Evolutionary conservation across 2,888 invertebrate species (phyloP).

Genomic region (Lasius fuliginosus): DNA sequence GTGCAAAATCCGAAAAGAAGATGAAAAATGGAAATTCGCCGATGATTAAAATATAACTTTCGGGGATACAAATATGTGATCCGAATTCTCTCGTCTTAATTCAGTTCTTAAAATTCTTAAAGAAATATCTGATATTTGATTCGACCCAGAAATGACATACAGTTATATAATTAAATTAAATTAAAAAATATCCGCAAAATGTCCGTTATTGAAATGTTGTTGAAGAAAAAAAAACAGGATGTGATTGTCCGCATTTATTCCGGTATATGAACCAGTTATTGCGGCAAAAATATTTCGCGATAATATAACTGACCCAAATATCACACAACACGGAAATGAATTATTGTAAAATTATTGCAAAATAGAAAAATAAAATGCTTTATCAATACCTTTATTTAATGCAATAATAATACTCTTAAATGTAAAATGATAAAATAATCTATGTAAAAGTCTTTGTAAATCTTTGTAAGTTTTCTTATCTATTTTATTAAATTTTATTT

Average conservation of each 20-base stretch:
- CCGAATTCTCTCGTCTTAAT: conserved; percentile 1
- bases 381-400: not conserved
- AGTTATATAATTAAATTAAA: not conserved
- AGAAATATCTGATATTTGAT: conserved; percentile 28
- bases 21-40: conserved; percentile 28
- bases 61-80: conserved; percentile 8
- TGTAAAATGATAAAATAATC: not conserved
- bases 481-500: not conserved
- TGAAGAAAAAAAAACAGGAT: conserved; percentile 29
- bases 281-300: conserved; percentile 14
- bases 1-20: conserved; percentile 1
- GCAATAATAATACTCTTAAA: not conserved
- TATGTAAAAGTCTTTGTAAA: not conserved
- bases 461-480: not conserved
- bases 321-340: not conserved
- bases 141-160: conserved; percentile 13
- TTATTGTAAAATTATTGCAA: not conserved
- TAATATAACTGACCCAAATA: not conserved
- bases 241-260: conserved; percentile 5
- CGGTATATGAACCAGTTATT: not conserved
- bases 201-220: conserved; percentile 22
- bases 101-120: not conserved
- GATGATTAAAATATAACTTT: conserved; percentile 47
- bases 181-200: conserved; percentile 19
- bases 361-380: conserved; percentile 1